Percentiles rank a stretch among this genome's conserved stretches.
These are phyloP conservation scores for Stegostoma tigrinum DNA, from an alignment of 2,113 vertebrate genomes.

Conservation along the genomic window DNA sequence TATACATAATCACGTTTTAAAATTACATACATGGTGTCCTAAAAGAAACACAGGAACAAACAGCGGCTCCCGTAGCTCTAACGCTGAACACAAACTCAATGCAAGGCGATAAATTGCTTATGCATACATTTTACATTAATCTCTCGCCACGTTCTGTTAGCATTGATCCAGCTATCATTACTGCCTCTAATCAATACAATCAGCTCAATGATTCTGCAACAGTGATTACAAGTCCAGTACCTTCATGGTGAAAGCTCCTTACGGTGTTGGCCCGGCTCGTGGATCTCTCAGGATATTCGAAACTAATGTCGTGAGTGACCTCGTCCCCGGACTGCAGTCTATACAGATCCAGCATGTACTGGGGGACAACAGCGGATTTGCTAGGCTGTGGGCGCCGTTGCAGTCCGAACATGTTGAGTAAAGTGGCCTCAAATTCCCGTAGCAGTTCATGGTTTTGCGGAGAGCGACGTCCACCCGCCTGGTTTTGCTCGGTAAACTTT, in stretches of 20 bases:
- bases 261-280: slow-evolving; percentile 95
- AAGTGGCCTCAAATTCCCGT: slow-evolving; percentile 94
- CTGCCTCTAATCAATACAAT: neutral
- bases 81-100: neutral
- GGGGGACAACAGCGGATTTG: slow-evolving; percentile 75
- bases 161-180: neutral
- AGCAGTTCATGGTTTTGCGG: slow-evolving; percentile 91
- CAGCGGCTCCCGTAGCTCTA: neutral
- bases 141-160: slow-evolving; percentile 25
- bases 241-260: slow-evolving; percentile 97
- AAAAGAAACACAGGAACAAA: neutral
- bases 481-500: slow-evolving; percentile 80
- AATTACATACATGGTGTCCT: neutral
- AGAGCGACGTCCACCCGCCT: slow-evolving; percentile 67
- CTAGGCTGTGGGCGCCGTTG: slow-evolving; percentile 86
- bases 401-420: slow-evolving; percentile 98
- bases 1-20: neutral
- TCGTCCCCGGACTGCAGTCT: slow-evolving; percentile 91
- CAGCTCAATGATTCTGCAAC: neutral
- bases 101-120: neutral
- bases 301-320: slow-evolving; percentile 60
- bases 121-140: neutral
- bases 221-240: slow-evolving; percentile 50
- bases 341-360: slow-evolving; percentile 94
- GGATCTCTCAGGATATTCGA: slow-evolving; percentile 87